Evolutionary conservation across 2,888 invertebrate species (phyloP).

Genomic region (Podotricha telesiphe): DNA sequence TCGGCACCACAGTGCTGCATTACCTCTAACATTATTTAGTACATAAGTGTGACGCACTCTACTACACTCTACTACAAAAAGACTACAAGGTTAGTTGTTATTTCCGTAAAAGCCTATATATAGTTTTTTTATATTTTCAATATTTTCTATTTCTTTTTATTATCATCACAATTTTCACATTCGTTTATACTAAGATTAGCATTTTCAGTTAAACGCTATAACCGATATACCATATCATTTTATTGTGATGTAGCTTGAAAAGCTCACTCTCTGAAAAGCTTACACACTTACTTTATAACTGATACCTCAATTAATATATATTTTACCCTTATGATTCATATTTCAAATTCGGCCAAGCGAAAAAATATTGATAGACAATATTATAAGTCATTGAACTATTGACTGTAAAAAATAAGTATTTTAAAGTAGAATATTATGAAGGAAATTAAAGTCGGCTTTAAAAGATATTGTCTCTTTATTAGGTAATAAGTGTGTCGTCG

Average conservation of each 20-base stretch:
- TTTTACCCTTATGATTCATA: too few relatives aligned
- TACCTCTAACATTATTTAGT: conserved; percentile 45
- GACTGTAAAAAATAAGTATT: conserved; percentile 7
- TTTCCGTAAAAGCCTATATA: too few relatives aligned
- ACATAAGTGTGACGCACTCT: conserved; percentile 41
- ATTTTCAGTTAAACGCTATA: too few relatives aligned
- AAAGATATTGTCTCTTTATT: conserved; percentile 62
- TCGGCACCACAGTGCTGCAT: conserved; percentile 37
- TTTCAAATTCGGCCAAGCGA: too few relatives aligned
- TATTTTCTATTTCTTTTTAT: too few relatives aligned
- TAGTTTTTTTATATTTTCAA: neutral
- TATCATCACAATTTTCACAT: neutral
- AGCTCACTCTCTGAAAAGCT: neutral
- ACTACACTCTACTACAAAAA: too few relatives aligned
- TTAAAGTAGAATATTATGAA: conserved; percentile 48
- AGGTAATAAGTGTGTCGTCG: conserved; percentile 63
- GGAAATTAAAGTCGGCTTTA: conserved; percentile 56
- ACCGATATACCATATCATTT: too few relatives aligned
- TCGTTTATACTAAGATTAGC: neutral
- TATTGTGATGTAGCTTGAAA: neutral
- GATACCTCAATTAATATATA: too few relatives aligned
- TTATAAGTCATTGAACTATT: conserved; percentile 3
- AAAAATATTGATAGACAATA: neutral
- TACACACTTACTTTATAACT: neutral
- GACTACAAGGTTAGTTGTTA: conserved; percentile 39